Conservation (phyloP, 2,797 vertebrate species). For the Pristis pectinata region DNA sequence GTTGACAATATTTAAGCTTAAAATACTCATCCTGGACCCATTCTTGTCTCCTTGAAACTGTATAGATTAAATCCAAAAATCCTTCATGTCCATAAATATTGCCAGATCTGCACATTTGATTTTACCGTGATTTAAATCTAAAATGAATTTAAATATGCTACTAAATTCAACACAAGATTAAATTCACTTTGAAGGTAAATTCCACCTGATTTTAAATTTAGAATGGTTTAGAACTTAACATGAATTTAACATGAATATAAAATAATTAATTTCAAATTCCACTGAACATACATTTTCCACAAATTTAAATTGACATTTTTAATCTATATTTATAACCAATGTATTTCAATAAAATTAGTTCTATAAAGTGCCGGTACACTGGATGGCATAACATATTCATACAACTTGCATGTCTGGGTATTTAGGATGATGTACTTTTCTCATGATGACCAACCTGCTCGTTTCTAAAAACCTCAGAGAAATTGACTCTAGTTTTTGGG, state of each 20-base stretch:
- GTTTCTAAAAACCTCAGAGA: neutral
- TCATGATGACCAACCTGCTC: neutral
- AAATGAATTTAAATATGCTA: neutral
- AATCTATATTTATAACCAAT: neutral
- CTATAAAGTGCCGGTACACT: neutral
- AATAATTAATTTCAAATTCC: neutral
- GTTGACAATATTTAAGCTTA: too few species aligned
- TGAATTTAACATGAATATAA: neutral
- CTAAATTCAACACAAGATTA: neutral
- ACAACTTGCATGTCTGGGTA: neutral
- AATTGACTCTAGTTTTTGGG: neutral
- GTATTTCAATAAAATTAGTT: neutral
- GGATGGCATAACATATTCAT: neutral
- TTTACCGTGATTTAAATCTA: neutral
- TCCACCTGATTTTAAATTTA: neutral
- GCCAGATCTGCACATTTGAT: neutral
- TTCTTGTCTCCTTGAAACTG: too few species aligned
- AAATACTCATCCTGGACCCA: too few species aligned
- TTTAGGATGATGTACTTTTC: neutral
- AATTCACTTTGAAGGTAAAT: neutral
- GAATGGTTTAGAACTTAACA: neutral
- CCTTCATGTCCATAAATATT: neutral
- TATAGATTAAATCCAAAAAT: neutral
- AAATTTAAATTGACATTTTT: neutral
- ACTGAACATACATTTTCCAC: neutral